phyloP scores from a whole-genome alignment of 2,113 vertebrate species.

The Cottus gobio region DNA sequence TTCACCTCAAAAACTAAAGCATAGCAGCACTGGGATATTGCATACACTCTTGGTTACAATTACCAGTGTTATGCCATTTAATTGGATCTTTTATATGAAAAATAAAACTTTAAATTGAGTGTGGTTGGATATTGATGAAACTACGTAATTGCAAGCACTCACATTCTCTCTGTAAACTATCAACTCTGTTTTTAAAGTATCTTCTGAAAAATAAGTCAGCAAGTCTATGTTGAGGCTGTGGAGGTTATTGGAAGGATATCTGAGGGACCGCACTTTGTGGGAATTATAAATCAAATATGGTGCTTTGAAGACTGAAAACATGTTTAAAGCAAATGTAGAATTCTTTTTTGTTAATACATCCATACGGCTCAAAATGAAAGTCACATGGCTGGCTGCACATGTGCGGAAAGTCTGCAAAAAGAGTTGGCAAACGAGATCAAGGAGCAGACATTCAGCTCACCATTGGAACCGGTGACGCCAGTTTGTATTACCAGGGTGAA shows the following conservation, averaged over 20 bases:
- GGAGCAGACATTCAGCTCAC: conserved; percentile 38
- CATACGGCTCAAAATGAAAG: conserved; percentile 37
- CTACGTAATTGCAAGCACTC: conserved; percentile 58
- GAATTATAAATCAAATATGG: conserved; percentile 15
- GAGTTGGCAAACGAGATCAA: conserved; percentile 49
- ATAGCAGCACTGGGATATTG: not conserved
- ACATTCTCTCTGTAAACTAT: conserved; percentile 17
- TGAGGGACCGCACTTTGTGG: not conserved
- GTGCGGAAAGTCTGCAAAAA: conserved; percentile 41
- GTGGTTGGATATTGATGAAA: conserved; percentile 58
- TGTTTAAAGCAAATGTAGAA: conserved; percentile 55
- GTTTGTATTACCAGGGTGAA: conserved; percentile 29
- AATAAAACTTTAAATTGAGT: conserved; percentile 40
- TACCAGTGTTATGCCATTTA: conserved; percentile 10
- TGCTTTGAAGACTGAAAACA: conserved; percentile 46
- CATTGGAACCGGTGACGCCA: conserved; percentile 49
- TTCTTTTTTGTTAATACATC: not conserved
- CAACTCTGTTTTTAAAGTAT: conserved; percentile 12
- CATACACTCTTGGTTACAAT: not conserved
- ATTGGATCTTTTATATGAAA: conserved; percentile 57
- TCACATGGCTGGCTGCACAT: conserved; percentile 58
- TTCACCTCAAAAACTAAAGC: not conserved
- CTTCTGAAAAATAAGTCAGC: conserved; percentile 16
- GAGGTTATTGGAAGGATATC: conserved; percentile 8
- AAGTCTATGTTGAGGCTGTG: conserved; percentile 1